Evolutionary conservation across 2,888 invertebrate species (phyloP).

Genomic region (Lasioglossum marginatum): DNA sequence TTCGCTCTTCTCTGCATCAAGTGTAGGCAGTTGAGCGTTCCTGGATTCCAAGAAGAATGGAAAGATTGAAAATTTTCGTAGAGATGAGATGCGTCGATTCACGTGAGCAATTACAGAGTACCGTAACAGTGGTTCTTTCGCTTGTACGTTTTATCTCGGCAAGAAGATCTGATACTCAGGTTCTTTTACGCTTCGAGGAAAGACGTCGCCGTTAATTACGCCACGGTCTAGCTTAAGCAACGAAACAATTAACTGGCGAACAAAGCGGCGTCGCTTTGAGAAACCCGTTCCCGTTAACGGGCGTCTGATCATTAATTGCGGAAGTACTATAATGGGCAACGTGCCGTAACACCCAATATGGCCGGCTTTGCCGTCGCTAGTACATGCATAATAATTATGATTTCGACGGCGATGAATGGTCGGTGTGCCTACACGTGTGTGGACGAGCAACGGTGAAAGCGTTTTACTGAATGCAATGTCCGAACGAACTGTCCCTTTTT

Average conservation of each 20-base stretch:
- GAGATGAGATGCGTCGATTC: neutral
- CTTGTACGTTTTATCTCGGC: neutral
- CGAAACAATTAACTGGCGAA: constrained; percentile 32
- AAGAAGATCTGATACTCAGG: neutral
- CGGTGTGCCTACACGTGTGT: neutral
- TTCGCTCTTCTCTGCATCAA: neutral
- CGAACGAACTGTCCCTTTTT: constrained; percentile 2
- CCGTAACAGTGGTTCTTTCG: neutral
- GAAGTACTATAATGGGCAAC: constrained; percentile 48
- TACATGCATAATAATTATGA: constrained; percentile 50
- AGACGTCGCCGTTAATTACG: constrained; percentile 14
- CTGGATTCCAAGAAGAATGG: neutral
- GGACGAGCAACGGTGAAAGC: constrained; percentile 40
- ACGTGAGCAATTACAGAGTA: neutral
- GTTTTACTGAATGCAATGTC: neutral
- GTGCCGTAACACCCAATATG: constrained; percentile 35
- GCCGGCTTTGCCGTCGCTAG: neutral
- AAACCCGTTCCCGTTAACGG: constrained; percentile 32
- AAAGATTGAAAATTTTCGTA: neutral
- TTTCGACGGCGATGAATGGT: constrained; percentile 8
- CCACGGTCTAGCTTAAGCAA: constrained; percentile 10
- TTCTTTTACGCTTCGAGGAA: constrained; percentile 1
- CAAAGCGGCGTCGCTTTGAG: constrained; percentile 9
- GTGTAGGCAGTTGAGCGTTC: neutral
- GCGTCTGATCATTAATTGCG: constrained; percentile 39